Conservation (phyloP, 2,797 vertebrate species). For the Alectoris magna region DNA sequence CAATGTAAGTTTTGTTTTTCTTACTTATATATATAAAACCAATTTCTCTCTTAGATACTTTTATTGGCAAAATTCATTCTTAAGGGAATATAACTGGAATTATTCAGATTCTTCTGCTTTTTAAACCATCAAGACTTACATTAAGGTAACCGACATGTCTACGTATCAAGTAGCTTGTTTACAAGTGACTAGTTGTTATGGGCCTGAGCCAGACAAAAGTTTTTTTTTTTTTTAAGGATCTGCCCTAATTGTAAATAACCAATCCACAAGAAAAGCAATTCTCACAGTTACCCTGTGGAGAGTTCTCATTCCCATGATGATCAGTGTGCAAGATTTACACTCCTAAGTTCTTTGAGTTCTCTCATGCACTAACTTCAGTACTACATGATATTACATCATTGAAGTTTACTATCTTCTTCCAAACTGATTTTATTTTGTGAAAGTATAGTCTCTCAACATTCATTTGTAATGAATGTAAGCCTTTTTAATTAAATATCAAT, state of each 20-base stretch:
- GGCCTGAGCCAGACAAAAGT: not conserved
- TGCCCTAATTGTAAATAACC: not conserved
- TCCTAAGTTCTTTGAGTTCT: not conserved
- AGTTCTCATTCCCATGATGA: not conserved
- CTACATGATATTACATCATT: not conserved
- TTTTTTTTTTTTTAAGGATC: not conserved
- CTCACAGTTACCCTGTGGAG: not conserved
- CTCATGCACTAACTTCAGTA: not conserved
- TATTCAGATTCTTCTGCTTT: not conserved
- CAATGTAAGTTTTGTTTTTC: not conserved
- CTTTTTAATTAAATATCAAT: not conserved
- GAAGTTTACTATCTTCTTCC: not conserved
- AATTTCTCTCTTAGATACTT: not conserved
- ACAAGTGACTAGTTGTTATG: not conserved
- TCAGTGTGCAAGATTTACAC: not conserved
- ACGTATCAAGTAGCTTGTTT: not conserved
- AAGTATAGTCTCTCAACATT: not conserved
- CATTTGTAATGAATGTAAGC: not conserved
- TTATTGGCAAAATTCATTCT: not conserved
- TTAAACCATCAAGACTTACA: not conserved
- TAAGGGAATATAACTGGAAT: not conserved
- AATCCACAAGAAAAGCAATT: not conserved
- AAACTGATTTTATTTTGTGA: not conserved
- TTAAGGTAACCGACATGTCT: not conserved
- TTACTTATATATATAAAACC: not conserved